Base-by-base conservation (phyloP, 2,113 vertebrate genomes). In the Potamarius usumacintae region DNA sequence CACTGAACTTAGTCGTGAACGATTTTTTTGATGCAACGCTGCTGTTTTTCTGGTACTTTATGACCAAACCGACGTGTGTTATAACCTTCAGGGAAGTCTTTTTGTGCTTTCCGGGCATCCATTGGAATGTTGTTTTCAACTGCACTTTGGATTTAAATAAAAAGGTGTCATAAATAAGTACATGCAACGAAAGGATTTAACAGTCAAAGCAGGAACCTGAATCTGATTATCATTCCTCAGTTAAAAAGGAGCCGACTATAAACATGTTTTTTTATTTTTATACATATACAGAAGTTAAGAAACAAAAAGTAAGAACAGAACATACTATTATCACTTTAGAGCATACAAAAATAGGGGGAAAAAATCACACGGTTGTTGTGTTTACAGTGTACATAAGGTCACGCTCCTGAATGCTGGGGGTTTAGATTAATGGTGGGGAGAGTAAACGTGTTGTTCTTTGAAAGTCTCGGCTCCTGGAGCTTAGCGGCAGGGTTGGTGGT, bases 361-460 rank as follows among this genome's bases (percentile, higher is more conserved):
- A 27, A 53, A 17, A 65, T 30, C 60, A 53, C 79, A 89, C 4
- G 11, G 27, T 22, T 27, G 57, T 74, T 15, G 72, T 67, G 25
- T 85, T 86, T 88, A 60, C 57, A 74, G 7, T 57, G 87, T 82
- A 90, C 77, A 74, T 76, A 83, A 86, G 86, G 79, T 83, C 83
- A 83, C 52, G 69, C 58, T 71, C n/a, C 20, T 10, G 71, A 10
- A 7, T 69, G 57, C 55, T 55, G 12, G 17, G 4, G 17, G 30
- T 69, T 83, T 42, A 85, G 71, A 62, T 88, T 77, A 77, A 83
- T 7, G 69, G 42, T 34, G 60, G 82, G 57, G 83, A 86, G 83
- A 83, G 85, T 89, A 90, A 89, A 90, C 88, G 89, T 71, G 67
- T 8, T 71, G 79, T 85, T 87, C 89, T 53, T 80, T 87, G 85